phyloP scores from a whole-genome alignment of 2,888 invertebrate species.

The Hyles lineata region DNA sequence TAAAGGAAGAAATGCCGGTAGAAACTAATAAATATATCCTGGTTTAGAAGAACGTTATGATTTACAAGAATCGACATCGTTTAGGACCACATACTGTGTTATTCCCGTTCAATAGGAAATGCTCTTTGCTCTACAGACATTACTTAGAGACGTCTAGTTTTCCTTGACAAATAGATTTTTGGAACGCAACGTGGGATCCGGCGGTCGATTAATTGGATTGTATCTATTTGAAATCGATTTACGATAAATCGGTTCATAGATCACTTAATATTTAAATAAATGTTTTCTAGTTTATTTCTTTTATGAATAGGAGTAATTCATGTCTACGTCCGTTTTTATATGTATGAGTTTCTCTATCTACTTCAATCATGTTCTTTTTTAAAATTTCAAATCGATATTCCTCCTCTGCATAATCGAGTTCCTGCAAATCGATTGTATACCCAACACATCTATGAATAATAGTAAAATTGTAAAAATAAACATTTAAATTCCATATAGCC shows the following conservation, averaged over 20 bases:
- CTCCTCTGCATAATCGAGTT: neutral
- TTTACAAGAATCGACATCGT: neutral
- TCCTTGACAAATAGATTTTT: neutral
- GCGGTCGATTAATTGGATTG: neutral
- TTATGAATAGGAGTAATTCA: too few species aligned
- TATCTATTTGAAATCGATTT: neutral
- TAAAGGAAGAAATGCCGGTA: neutral
- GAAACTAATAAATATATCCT: constrained; percentile 1
- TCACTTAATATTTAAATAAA: too few species aligned
- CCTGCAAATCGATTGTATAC: neutral
- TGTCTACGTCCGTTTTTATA: neutral
- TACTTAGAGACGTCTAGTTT: neutral
- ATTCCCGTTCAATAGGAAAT: constrained; percentile 16
- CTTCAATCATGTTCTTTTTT: neutral
- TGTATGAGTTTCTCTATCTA: neutral
- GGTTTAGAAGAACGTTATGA: constrained; percentile 6
- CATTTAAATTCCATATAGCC: neutral
- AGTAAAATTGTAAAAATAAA: neutral
- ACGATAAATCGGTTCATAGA: neutral
- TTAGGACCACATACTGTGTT: constrained; percentile 20
- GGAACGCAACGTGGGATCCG: neutral
- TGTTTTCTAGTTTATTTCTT: too few species aligned
- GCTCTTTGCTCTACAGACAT: neutral
- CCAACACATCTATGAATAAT: neutral
- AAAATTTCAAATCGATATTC: neutral